Evolutionary conservation across 1,140 invertebrate genomes (phyloP), one percentile per base, ranked within the genome.

Genomic region (Aphis gossypii): DNA sequence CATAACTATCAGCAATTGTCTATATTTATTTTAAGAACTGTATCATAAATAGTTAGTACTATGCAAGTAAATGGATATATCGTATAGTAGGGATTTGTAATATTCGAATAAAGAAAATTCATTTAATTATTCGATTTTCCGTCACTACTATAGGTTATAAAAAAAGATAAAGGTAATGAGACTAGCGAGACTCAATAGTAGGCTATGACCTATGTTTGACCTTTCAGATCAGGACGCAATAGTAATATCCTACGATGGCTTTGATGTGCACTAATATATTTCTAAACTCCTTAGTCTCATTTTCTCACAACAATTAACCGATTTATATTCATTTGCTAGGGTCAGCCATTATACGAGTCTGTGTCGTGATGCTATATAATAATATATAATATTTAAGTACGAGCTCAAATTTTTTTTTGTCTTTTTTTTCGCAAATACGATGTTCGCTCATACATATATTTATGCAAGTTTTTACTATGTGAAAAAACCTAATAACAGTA

Each of bases 401-500:
- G 46, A 3, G 21, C 23, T 35, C 2, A 48, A 21, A 25, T 41
- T 48, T 54, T 23, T 84, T 89, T 89, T 54, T 21, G 18, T 35
- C 21, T 35, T 89, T 35, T 51, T 54, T 38, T 38, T 51, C 30
- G 6, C 38, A 46, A 86, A 86, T 25, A 86, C 83, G 41, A 9
- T 21, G 9, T 11, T 30, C 44, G 41, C 7, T 8, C 25, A 60
- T 25, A 51, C 48, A 51, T 4, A 51, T 25, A 21, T 2, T 84
- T 30, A 44, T 35, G 60, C 7, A 48, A 18, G 0, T 87, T 87
- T 87, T 87, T 48, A n/a, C 30, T 87, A 46, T 48, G 44, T 48
- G 86, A 87, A 87, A 46, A 87, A 20, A 87, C n/a, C 46, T n/a
- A 87, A 87, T 48, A 87, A 87, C 44, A 46, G n/a, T 48, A 48